These are phyloP conservation scores for Aphis gossypii DNA, from an alignment of 1,140 invertebrate genomes.

Conservation along the genomic window DNA sequence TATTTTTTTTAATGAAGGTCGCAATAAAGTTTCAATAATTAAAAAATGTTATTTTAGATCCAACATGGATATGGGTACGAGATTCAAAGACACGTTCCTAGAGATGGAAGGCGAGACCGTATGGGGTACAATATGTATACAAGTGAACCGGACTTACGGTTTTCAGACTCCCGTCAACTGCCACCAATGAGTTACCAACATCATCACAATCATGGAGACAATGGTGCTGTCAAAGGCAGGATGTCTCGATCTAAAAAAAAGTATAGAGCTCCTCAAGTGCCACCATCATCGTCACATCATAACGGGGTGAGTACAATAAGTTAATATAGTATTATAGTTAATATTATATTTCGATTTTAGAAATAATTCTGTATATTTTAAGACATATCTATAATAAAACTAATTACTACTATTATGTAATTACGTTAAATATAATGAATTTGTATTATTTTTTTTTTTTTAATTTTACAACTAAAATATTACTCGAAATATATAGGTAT, in stretches of 20 bases:
- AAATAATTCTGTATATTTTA: not conserved
- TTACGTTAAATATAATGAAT: not conserved
- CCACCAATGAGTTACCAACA: slow-evolving; percentile 53
- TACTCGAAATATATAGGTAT: not conserved
- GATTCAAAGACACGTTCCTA: not conserved
- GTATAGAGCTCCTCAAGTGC: slow-evolving; percentile 63
- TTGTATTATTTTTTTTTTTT: not conserved
- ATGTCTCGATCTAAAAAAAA: slow-evolving; percentile 64
- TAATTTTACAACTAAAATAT: not conserved
- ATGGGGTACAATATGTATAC: slow-evolving; percentile 66
- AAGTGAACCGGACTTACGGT: slow-evolving; percentile 76
- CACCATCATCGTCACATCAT: slow-evolving; percentile 61
- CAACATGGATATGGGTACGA: slow-evolving; percentile 40
- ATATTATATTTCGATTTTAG: not conserved
- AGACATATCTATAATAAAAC: not conserved
- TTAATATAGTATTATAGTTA: no score
- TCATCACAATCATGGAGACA: slow-evolving; percentile 63
- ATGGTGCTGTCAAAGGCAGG: slow-evolving; percentile 63
- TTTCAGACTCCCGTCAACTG: slow-evolving; percentile 53
- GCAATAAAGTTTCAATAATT: not conserved
- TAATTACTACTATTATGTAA: not conserved
- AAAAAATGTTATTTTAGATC: not conserved
- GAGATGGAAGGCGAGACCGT: slow-evolving; percentile 22
- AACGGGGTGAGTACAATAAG: slow-evolving; percentile 57
- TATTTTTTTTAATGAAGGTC: no score